These are phyloP conservation scores for Tupaia tana DNA, from an alignment of 2,113 vertebrate species.

Conservation along the genomic window DNA sequence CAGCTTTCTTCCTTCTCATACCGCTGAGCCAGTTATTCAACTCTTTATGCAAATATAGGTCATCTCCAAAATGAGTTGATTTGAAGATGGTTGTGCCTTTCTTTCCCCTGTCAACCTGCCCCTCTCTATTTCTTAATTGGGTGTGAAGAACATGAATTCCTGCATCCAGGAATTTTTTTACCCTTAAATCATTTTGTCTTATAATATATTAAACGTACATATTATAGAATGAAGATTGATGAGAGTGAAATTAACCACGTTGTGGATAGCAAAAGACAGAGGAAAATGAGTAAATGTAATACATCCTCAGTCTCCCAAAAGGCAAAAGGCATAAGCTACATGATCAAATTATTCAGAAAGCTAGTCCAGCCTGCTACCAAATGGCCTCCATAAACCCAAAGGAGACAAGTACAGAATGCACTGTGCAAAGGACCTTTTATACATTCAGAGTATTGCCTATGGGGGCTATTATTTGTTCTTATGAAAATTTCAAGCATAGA, in stretches of 20 bases:
- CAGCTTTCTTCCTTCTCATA: background rate
- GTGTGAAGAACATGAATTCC: background rate
- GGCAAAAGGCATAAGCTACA: background rate
- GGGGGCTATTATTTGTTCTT: background rate
- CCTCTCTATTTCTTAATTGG: background rate
- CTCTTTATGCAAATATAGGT: background rate
- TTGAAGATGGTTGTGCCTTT: background rate
- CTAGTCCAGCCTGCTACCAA: background rate
- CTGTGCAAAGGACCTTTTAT: background rate
- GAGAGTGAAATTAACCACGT: background rate
- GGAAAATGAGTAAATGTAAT: background rate
- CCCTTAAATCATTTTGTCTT: constrained; percentile 7
- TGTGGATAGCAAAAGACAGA: background rate
- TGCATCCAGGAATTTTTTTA: background rate
- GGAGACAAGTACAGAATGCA: background rate
- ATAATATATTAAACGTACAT: background rate
- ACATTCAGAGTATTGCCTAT: background rate
- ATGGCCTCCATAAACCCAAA: background rate
- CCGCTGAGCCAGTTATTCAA: background rate
- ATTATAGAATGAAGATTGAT: background rate
- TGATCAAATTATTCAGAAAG: background rate
- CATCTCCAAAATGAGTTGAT: background rate
- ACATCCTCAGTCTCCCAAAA: background rate
- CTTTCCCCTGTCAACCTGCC: background rate
- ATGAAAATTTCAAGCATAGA: background rate